Base-by-base conservation (phyloP, 2,113 vertebrate species). In the Nannospalax galili region DNA sequence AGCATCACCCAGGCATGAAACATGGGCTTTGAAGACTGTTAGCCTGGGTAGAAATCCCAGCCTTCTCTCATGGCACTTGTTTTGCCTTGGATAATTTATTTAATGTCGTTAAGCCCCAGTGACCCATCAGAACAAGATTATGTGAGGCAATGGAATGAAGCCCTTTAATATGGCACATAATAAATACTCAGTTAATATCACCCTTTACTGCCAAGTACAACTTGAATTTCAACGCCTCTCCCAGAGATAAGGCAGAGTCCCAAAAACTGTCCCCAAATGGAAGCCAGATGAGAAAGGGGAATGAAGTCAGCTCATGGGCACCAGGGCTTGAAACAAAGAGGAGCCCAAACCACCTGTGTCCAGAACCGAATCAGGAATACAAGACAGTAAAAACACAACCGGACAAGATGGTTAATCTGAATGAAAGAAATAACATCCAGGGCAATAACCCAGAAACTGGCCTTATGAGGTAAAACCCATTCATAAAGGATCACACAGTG, bases 61-160 rank as follows among this genome's bases (percentile, higher is more conserved):
- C 8, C 67, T 72, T 87, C 28, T 22, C 58, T 84, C 73, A 67
- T 78, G n/a, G 56, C 80, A 69, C 30, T 30, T 93, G 5, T 84
- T 96, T 90, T 28, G 16, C 56, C 69, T 95, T 78, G 45, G 48
- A 90, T 52, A 88, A 65, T 52, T 90, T 74, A 62, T 48, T 92
- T 70, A 82, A 84, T 28, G 5, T 88, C 7, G 62, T 80, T 64
- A 88, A 67, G 22, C n/a, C 32, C 48, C 67, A 81, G 11, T 79
- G 86, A 84, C 28, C 64, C 30, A 67, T 24, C 9, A 70, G n/a
- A 35, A 78, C 67, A 92, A 10, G 4, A 14, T 75, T 77, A 78
- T 40, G 35, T 85, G n/a, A 78, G 70, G 75, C 60, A 72, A 81
- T 60, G 22, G 26, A 64, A 9, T 69, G 56, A 92, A 62, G 28